Evolutionary conservation across 2,888 invertebrate genomes (phyloP).

Genomic region (Pediacus dermestoides): DNA sequence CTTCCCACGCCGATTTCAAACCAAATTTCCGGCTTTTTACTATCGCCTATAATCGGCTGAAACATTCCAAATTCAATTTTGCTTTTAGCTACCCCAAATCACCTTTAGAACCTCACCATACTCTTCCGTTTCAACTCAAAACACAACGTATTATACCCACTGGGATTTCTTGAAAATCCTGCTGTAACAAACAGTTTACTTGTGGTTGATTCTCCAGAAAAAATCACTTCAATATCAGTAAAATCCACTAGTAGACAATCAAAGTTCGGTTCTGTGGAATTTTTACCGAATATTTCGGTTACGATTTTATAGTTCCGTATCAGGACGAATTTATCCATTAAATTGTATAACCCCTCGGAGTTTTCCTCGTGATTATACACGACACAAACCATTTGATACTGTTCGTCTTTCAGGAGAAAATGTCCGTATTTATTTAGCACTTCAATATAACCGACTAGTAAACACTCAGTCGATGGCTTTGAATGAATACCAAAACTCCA

Average conservation of each 20-base stretch:
- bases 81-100: not conserved
- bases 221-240: constrained; percentile 16
- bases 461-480: constrained; percentile 13
- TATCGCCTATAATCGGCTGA: constrained; percentile 11
- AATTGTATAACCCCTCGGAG: not conserved
- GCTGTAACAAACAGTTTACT: too few relatives aligned
- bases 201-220: too few relatives aligned
- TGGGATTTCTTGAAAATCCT: too few relatives aligned
- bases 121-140: constrained; percentile 14
- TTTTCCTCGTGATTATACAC: constrained; percentile 9
- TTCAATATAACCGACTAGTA: constrained; percentile 18
- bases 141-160: not conserved
- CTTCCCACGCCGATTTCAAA: constrained; percentile 10
- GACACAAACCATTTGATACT: constrained; percentile 16
- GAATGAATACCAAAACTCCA: constrained; percentile 26
- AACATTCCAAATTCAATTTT: not conserved
- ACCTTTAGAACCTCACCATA: constrained; percentile 17
- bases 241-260: constrained; percentile 23
- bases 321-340: constrained; percentile 20
- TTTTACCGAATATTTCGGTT: constrained; percentile 23
- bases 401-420: constrained; percentile 17
- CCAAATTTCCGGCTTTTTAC: constrained; percentile 12
- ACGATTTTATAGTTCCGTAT: constrained; percentile 21
- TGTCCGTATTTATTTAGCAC: constrained; percentile 22
- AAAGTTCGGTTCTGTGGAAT: constrained; percentile 14